Conservation (phyloP, 2,113 vertebrate species). For the Pontoporia blainvillei region DNA sequence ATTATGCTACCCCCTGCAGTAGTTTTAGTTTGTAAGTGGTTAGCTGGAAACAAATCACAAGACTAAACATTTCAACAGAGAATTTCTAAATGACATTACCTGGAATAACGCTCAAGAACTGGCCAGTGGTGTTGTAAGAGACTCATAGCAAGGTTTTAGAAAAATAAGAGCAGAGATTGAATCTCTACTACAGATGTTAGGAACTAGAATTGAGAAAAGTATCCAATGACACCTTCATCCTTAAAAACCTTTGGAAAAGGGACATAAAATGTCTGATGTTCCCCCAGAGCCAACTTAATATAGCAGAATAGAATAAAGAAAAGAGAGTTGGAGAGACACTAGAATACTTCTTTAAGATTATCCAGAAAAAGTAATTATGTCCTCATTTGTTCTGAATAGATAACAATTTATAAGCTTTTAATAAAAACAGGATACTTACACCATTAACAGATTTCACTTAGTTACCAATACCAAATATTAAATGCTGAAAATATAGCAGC, state of each 20-base stretch:
- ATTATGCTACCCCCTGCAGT: background rate
- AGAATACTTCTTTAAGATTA: background rate
- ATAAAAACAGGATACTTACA: background rate
- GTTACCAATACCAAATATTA: background rate
- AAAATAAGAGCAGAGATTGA: background rate
- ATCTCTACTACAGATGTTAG: background rate
- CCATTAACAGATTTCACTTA: background rate
- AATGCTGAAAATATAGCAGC: background rate
- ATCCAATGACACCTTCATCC: background rate
- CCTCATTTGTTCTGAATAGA: background rate
- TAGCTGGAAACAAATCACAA: slow-evolving; percentile 15
- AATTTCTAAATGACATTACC: background rate
- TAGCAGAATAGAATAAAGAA: background rate
- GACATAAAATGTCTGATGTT: background rate
- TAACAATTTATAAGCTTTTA: background rate
- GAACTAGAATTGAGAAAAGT: background rate
- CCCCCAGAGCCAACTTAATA: background rate
- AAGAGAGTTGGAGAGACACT: background rate
- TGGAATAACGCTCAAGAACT: background rate
- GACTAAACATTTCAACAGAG: background rate
- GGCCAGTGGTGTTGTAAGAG: background rate
- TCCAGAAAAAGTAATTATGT: background rate
- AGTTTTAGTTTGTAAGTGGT: background rate
- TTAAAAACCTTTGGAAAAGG: background rate
- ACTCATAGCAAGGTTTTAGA: background rate